Evolutionary conservation across 2,888 invertebrate species (phyloP), one percentile per base, ranked within the genome.

Genomic region (Sicus ferrugineus): DNA sequence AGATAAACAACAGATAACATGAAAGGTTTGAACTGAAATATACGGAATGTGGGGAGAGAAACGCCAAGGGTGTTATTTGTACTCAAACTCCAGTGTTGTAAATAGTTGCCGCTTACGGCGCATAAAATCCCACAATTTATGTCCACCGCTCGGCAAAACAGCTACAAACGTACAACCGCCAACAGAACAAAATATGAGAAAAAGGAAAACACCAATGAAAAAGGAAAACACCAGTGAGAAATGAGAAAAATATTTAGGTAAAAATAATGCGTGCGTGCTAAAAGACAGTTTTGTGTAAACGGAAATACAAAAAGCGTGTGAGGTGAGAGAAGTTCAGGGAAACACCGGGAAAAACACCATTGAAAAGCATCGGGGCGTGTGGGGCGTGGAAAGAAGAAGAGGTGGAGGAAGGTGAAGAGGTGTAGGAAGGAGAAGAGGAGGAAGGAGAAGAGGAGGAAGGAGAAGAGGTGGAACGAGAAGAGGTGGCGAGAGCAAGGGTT

Each of bases 181-280:
- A 28, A 54, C 23, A 2, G 28, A 54, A 14, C 26, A 28, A 28
- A 23, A 23, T 26, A 14, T 1, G 26, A 52, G 23, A 52, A 16
- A 48, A 19, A 0, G 14, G 1, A 21, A 19, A 52, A 52, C 21
- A 21, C 23, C 7, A 14, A 23, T 23, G 5, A 11, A 21, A 52
- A 50, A 50, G 9, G 16, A 50, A 50, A 4, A 23, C 21, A 23
- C 9, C 14, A 46, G 28, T 56, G 64, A 68, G 67, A 59, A 50
- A 42, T 46, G 63, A 52, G 66, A 48, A 69, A 72, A 70, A 48
- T 56, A 69, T 68, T 72, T 72, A 68, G 61, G 66, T 62, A 69
- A 73, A 71, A 68, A 70, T 70, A 73, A 74, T 73, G 72, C 72
- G 74, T 76, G 76, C 76, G 76, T 76, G 76, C 70, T 73, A 73